A percentile compares a stretch with the other conserved stretches of the same genome.
Evolutionary conservation across 2,113 vertebrate species (phyloP).

Genomic region (Tiliqua scincoides): DNA sequence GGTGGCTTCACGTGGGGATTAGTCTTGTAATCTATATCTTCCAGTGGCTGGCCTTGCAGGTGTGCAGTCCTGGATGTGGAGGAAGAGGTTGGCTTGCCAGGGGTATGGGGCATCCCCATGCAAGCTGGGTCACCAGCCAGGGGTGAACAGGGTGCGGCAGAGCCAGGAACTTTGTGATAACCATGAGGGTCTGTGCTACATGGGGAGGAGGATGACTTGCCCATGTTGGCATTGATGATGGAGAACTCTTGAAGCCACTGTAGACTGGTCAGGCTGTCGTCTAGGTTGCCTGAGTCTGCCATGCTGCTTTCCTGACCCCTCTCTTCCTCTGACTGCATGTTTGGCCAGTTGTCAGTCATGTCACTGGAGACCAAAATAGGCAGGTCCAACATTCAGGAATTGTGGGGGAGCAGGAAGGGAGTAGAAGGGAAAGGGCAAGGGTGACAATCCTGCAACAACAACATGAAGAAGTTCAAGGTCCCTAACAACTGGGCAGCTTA

Average conservation of each 20-base stretch:
- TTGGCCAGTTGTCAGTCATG: conserved; percentile 82
- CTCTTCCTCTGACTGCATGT: conserved; percentile 74
- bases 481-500: rapidly evolving
- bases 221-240: conserved; percentile 79
- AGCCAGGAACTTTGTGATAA: conserved; percentile 72
- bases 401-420: not conserved
- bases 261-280: conserved; percentile 94
- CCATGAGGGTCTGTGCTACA: conserved; percentile 75
- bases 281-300: conserved; percentile 76
- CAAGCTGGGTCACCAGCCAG: conserved; percentile 90
- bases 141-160: conserved; percentile 84
- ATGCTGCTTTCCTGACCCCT: conserved; percentile 66
- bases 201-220: conserved; percentile 66
- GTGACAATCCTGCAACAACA: conserved; percentile 49
- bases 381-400: conserved; percentile 68
- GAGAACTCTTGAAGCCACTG: conserved; percentile 96
- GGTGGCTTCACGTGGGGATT: conserved; percentile 89
- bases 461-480: conserved; percentile 25
- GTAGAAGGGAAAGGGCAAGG: not conserved
- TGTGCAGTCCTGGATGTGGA: conserved; percentile 78
- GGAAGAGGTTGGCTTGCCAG: conserved; percentile 89
- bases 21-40: conserved; percentile 91
- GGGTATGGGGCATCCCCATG: conserved; percentile 86
- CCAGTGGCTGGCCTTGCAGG: conserved; percentile 79
- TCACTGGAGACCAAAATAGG: conserved; percentile 68